A percentile compares a stretch with the other conserved stretches of the same genome.
phyloP scores from a whole-genome alignment of 2,113 vertebrate genomes.

The Pachypanchax playfairii region DNA sequence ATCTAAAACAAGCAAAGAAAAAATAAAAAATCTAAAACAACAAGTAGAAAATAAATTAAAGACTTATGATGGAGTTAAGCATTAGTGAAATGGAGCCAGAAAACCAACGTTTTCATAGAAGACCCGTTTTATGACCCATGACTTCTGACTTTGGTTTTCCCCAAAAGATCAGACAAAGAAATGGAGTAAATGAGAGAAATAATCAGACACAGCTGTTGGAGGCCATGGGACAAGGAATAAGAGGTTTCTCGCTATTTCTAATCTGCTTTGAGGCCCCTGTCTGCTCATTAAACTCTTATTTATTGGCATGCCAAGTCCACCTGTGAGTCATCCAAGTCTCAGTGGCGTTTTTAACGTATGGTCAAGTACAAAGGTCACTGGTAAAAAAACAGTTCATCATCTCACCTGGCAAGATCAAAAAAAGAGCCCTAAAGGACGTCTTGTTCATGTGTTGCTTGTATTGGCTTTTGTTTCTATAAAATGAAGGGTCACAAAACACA shows the following conservation, averaged over 20 bases:
- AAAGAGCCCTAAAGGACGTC: background rate
- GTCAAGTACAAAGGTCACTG: constrained; percentile 27
- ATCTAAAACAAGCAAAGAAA: constrained; percentile 6
- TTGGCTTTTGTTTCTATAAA: constrained; percentile 36
- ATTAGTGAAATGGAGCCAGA: background rate
- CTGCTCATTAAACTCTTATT: constrained; percentile 55
- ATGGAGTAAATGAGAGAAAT: constrained; percentile 50
- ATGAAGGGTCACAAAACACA: constrained; percentile 17
- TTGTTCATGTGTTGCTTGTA: background rate
- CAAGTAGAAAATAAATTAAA: background rate
- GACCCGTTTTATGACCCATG: no score
- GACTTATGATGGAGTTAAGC: background rate
- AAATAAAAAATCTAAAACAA: no score
- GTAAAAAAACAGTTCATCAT: constrained; percentile 25
- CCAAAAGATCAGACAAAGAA: constrained; percentile 51
- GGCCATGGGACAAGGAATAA: constrained; percentile 33
- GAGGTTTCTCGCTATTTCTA: constrained; percentile 34
- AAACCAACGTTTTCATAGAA: no score
- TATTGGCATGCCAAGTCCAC: constrained; percentile 60
- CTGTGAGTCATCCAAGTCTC: constrained; percentile 49
- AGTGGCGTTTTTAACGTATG: constrained; percentile 34
- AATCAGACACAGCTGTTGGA: constrained; percentile 67
- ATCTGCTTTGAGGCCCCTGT: constrained; percentile 42
- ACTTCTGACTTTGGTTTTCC: constrained; percentile 27
- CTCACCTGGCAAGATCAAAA: constrained; percentile 18